Percentiles rank a stretch among this genome's conserved stretches.
Evolutionary conservation across 1,140 invertebrate species (phyloP).

Genomic region (Drosophila seguyi): DNA sequence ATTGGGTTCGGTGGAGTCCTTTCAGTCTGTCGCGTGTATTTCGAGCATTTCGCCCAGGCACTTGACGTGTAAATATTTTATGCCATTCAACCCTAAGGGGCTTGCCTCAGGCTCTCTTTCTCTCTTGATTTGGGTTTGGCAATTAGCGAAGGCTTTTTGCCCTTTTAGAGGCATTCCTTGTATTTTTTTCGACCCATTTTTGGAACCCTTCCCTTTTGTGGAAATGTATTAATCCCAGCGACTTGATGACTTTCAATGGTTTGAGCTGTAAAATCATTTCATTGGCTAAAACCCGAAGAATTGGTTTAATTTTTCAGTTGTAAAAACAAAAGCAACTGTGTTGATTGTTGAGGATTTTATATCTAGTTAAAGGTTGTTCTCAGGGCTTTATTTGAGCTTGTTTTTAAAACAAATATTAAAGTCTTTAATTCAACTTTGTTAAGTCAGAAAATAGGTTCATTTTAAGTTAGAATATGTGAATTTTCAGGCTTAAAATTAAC

Average conservation of each 20-base stretch:
- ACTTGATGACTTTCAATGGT: slow-evolving; percentile 30
- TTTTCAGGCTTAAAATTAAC: no score
- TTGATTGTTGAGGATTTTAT: not conserved
- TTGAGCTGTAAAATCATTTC: slow-evolving; percentile 14
- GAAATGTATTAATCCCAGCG: slow-evolving; percentile 57
- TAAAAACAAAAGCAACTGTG: slow-evolving; percentile 1
- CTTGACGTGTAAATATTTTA: slow-evolving; percentile 82
- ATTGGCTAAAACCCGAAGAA: slow-evolving; percentile 8
- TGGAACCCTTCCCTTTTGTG: slow-evolving; percentile 15
- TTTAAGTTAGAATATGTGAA: not conserved
- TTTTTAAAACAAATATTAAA: not conserved
- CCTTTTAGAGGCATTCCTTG: slow-evolving; percentile 14
- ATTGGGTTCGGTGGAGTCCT: slow-evolving; percentile 26
- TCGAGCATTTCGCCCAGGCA: slow-evolving; percentile 46
- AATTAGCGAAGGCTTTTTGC: slow-evolving; percentile 65
- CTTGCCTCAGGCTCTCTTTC: slow-evolving; percentile 1
- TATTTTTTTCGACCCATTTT: not conserved
- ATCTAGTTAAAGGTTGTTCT: not conserved
- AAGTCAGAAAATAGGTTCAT: not conserved
- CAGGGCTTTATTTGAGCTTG: not conserved
- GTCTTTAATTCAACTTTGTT: not conserved
- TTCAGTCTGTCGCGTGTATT: slow-evolving; percentile 53
- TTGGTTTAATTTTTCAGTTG: not conserved
- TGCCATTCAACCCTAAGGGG: slow-evolving; percentile 37
- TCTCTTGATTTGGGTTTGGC: slow-evolving; percentile 72